Conservation (phyloP, 2,113 vertebrate species). For the Percina caprodes region DNA sequence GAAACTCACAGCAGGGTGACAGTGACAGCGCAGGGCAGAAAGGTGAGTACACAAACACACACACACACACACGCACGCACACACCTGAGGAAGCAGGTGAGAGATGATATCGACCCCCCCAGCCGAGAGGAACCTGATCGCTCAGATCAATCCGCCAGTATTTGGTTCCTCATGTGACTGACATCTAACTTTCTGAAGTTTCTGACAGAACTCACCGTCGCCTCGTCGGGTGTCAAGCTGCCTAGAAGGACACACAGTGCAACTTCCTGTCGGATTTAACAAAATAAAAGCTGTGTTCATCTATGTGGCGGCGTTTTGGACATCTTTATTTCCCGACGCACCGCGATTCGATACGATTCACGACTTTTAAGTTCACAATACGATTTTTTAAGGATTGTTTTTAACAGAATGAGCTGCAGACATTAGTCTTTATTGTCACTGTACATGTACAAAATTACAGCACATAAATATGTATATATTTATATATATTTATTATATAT, state of each 20-base stretch:
- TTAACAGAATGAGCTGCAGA: too few relatives aligned
- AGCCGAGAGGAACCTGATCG: too few relatives aligned
- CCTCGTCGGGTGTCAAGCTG: not conserved
- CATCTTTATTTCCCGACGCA: not conserved
- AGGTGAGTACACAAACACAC: slow-evolving; percentile 65
- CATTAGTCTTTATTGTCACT: too few relatives aligned
- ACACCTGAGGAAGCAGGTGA: slow-evolving; percentile 17
- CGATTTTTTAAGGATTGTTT: too few relatives aligned
- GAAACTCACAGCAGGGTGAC: slow-evolving; percentile 5
- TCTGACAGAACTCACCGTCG: not conserved
- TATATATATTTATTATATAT: too few relatives aligned
- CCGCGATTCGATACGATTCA: too few relatives aligned
- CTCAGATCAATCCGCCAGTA: rapidly evolving
- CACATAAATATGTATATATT: too few relatives aligned
- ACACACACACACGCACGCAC: not conserved
- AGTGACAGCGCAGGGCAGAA: slow-evolving; percentile 49
- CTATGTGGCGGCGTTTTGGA: not conserved
- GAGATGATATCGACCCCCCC: not conserved
- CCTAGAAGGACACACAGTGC: not conserved
- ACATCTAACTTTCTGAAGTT: not conserved
- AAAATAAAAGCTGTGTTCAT: slow-evolving; percentile 44
- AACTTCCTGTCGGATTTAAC: slow-evolving; percentile 6
- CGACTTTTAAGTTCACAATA: too few relatives aligned
- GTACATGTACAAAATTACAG: too few relatives aligned
- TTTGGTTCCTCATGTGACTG: not conserved